Conservation (phyloP, 1,140 invertebrate species). For the Drosophila persimilis region DNA sequence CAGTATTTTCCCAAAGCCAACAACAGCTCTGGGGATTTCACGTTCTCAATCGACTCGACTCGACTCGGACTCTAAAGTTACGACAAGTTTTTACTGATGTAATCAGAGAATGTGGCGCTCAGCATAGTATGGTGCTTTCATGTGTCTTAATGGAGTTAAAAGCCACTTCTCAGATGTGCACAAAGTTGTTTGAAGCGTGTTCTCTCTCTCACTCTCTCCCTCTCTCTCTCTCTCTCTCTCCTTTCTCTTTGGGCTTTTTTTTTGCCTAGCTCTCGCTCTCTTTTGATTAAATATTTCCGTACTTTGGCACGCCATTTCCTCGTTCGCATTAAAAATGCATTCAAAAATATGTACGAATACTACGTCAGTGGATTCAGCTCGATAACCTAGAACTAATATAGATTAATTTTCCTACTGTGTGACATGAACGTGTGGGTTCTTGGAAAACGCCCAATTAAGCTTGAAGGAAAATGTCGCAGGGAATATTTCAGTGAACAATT, state of each 20-base stretch:
- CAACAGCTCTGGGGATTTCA: conserved; percentile 34
- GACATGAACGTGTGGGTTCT: conserved; percentile 43
- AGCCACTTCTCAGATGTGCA: neutral
- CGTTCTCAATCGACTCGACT: conserved; percentile 11
- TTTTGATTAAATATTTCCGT: conserved; percentile 22
- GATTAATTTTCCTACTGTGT: conserved; percentile 22
- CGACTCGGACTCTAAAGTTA: conserved; percentile 17
- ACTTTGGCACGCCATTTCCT: conserved; percentile 43
- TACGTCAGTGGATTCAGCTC: conserved; percentile 30
- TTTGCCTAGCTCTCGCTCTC: conserved; percentile 21
- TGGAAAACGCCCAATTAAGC: conserved; percentile 43
- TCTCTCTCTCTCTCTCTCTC: neutral
- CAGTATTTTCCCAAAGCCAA: conserved; percentile 21
- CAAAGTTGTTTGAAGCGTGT: conserved; percentile 9
- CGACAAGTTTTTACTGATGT: conserved; percentile 35
- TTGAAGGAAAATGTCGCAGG: conserved; percentile 45
- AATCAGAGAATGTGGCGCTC: conserved; percentile 2
- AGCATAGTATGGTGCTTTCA: neutral
- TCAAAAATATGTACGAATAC: neutral
- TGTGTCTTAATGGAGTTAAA: conserved; percentile 9
- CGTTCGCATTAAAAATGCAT: conserved; percentile 37
- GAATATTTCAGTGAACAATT: conserved; percentile 21
- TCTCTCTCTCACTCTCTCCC: neutral
- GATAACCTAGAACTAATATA: conserved; percentile 33
- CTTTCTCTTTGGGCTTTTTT: conserved; percentile 5